These are phyloP conservation scores for Scotopteryx bipunctaria DNA, from an alignment of 2,888 invertebrate genomes.

Conservation along the genomic window DNA sequence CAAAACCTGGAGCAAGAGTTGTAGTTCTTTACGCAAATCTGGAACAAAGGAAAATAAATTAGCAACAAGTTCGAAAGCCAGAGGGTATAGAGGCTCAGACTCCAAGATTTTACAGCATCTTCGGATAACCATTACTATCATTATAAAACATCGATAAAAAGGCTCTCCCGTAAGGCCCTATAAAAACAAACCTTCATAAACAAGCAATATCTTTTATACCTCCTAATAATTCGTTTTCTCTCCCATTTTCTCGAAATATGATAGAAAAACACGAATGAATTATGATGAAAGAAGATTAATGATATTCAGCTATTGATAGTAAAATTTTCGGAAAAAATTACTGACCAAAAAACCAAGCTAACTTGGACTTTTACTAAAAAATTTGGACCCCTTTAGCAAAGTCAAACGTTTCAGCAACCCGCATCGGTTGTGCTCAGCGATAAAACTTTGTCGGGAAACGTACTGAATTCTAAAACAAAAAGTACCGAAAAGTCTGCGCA, in stretches of 20 bases:
- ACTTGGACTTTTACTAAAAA: no score
- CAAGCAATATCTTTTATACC: slow-evolving; percentile 75
- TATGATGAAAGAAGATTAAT: slow-evolving; percentile 31
- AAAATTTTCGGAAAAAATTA: slow-evolving; percentile 24
- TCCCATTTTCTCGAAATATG: slow-evolving; percentile 54
- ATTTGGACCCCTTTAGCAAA: slow-evolving; percentile 44
- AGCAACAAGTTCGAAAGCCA: slow-evolving; percentile 17
- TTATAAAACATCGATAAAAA: slow-evolving; percentile 69
- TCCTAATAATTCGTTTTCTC: slow-evolving; percentile 63
- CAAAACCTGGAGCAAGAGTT: background rate
- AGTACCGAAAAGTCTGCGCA: slow-evolving; percentile 65
- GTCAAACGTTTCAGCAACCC: slow-evolving; percentile 59
- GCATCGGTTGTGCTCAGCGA: slow-evolving; percentile 62
- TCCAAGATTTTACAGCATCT: slow-evolving; percentile 61
- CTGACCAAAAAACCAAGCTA: slow-evolving; percentile 19
- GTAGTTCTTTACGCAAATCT: slow-evolving; percentile 46
- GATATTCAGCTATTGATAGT: slow-evolving; percentile 22
- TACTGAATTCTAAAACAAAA: slow-evolving; percentile 71
- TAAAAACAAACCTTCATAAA: slow-evolving; percentile 76
- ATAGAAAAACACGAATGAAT: slow-evolving; percentile 46
- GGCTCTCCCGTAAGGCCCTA: slow-evolving; percentile 62
- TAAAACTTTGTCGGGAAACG: slow-evolving; percentile 67
- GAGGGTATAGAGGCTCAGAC: slow-evolving; percentile 1
- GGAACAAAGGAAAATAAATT: slow-evolving; percentile 58
- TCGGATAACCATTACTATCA: slow-evolving; percentile 63